These are phyloP conservation scores for Oceanites oceanicus DNA, from an alignment of 2,113 vertebrate species.

Conservation along the genomic window DNA sequence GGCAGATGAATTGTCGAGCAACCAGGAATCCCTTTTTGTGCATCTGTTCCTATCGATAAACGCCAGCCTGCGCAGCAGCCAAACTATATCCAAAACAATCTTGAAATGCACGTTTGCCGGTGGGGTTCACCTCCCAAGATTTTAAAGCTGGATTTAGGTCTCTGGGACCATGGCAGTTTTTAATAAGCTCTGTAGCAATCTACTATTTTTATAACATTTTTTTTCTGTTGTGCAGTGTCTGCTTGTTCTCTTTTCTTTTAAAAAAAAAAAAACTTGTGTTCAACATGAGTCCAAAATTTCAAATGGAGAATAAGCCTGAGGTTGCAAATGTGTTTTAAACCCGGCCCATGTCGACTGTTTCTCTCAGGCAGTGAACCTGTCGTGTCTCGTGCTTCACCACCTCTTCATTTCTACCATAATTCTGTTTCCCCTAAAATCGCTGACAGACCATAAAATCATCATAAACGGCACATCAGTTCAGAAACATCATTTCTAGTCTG, in stretches of 20 bases:
- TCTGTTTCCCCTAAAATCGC: neutral
- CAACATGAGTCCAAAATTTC: neutral
- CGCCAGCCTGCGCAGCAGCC: neutral
- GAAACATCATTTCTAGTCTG: neutral
- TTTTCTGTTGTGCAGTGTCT: neutral
- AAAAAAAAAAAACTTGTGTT: neutral
- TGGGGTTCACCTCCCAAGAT: neutral
- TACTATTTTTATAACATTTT: neutral
- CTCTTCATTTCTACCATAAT: neutral
- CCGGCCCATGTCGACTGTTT: neutral
- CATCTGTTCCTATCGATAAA: neutral
- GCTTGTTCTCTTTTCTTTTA: neutral
- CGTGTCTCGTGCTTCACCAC: neutral
- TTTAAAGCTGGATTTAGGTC: neutral
- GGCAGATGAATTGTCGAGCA: neutral
- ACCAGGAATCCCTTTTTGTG: neutral
- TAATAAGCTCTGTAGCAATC: neutral
- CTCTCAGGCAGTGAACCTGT: conserved; percentile 4
- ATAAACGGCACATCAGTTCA: neutral
- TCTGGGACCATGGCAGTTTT: neutral
- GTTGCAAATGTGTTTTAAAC: conserved; percentile 3
- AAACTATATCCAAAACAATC: neutral
- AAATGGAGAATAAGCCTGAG: conserved; percentile 12
- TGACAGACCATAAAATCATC: conserved; percentile 2
- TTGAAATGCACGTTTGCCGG: neutral